Percentiles rank a stretch among this genome's conserved stretches.
phyloP scores from a whole-genome alignment of 1,140 invertebrate genomes.

The Globodera ellingtonae region DNA sequence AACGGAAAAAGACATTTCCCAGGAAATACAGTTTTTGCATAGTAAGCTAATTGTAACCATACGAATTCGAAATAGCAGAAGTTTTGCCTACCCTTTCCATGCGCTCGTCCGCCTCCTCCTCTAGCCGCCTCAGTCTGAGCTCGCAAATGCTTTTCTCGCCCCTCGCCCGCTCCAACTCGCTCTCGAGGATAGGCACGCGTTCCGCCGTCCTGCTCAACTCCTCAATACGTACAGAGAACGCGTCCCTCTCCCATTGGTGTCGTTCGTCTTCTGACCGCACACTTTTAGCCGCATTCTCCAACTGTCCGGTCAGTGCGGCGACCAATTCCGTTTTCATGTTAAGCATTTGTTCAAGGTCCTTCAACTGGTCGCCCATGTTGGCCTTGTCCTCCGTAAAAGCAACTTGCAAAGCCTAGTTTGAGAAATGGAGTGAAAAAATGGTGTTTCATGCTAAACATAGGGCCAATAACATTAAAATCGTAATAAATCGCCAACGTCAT shows the following conservation, averaged over 20 bases:
- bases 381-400: slow-evolving; percentile 51
- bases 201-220: slow-evolving; percentile 44
- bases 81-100: slow-evolving; percentile 11
- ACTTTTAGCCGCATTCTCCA: slow-evolving; percentile 52
- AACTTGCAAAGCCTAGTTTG: slow-evolving; percentile 39
- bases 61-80: too few relatives aligned
- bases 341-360: slow-evolving; percentile 58
- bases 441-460: too few relatives aligned
- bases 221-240: slow-evolving; percentile 46
- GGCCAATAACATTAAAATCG: too few relatives aligned
- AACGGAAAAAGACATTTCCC: slow-evolving; percentile 20
- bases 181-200: slow-evolving; percentile 48
- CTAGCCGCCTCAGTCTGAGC: slow-evolving; percentile 45
- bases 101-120: slow-evolving; percentile 47
- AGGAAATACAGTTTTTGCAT: neutral
- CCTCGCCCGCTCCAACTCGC: slow-evolving; percentile 48
- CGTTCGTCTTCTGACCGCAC: slow-evolving; percentile 38
- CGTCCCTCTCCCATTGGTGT: slow-evolving; percentile 54
- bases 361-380: slow-evolving; percentile 55
- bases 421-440: neutral
- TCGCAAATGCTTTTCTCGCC: slow-evolving; percentile 55
- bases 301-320: slow-evolving; percentile 53
- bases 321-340: slow-evolving; percentile 56
- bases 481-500: too few relatives aligned
- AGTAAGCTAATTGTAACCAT: too few relatives aligned